Evolutionary conservation across 2,888 invertebrate species (phyloP), one percentile per base, ranked within the genome.

Genomic region (Mesorhabditis spiculigera): DNA sequence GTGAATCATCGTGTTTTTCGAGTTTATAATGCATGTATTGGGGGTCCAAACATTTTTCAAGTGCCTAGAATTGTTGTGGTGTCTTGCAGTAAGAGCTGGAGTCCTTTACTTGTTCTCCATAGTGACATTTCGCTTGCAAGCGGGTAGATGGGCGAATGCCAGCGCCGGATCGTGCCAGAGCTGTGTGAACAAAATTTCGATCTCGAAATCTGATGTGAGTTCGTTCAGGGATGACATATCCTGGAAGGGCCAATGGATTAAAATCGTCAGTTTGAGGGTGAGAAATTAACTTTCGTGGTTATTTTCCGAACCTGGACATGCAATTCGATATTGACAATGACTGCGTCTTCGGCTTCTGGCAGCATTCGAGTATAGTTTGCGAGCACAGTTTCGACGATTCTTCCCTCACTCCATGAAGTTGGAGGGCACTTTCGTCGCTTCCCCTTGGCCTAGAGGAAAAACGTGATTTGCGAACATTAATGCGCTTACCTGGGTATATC

Each of bases 191-290:
- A 86, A 75, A 64, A 86, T 81, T 71, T 86, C 86, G 50, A 86
- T 85, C 70, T 85, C 82, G 72, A 86, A 86, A 74, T 86, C 86
- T 50, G 82, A 79, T 43, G 86, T 82, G 68, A 86, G 84, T 71
- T 86, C 86, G 74, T 86, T 86, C 70, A 86, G 72, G 42, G 81
- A 81, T 50, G 81, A 78, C 76, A 85, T 83, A 67, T 86, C 84
- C 82, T 86, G 74, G 50, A 77, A 72, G 45, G 75, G 68, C 73
- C 68, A 42, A 62, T 4, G 45, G n/a, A 50, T 10, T 50, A 28
- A 28, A 28, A 28, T 28, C 28, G 28, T 28, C 8, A 63, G 63
- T 63, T 6, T 8, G 41, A 63, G 63, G 16, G 41, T 13, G 6
- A 8, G n/a, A 16, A 16, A 63, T 16, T 13, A 2, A 13, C 58